These are phyloP conservation scores for Andrena hattorfiana DNA, from an alignment of 2,888 invertebrate genomes.

Conservation along the genomic window DNA sequence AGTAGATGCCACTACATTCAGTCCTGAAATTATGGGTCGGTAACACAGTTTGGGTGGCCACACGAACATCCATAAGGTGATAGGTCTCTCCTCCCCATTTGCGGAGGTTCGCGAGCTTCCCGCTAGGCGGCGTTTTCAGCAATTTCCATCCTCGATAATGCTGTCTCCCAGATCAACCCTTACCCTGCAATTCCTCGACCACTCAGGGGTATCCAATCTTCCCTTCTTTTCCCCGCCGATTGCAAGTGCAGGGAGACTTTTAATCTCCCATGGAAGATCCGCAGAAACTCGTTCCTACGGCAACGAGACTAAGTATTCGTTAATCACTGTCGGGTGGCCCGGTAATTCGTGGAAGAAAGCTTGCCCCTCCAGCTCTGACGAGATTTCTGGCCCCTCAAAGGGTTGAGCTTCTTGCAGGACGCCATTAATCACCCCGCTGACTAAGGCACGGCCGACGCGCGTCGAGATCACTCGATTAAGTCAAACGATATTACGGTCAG, in stretches of 20 bases:
- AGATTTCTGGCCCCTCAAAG: slow-evolving; percentile 9
- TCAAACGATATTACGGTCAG: slow-evolving; percentile 49
- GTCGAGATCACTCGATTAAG: slow-evolving; percentile 60
- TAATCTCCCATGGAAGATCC: too few species aligned
- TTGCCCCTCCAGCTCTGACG: background rate
- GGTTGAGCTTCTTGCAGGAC: background rate
- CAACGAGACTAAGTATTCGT: background rate
- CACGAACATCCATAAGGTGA: too few species aligned
- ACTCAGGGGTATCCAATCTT: background rate
- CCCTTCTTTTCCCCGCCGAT: background rate
- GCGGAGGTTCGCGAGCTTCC: slow-evolving; percentile 15
- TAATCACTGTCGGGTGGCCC: background rate
- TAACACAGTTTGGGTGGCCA: too few species aligned
- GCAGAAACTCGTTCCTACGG: too few species aligned
- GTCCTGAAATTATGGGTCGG: too few species aligned
- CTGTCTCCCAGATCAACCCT: background rate
- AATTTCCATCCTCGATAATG: background rate
- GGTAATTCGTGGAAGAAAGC: background rate
- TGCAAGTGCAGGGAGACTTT: background rate
- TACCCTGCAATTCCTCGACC: background rate
- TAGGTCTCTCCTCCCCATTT: too few species aligned
- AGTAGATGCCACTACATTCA: too few species aligned
- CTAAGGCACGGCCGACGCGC: slow-evolving; percentile 16
- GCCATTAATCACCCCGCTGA: slow-evolving; percentile 21
- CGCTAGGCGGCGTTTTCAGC: slow-evolving; percentile 25